Evolutionary conservation across 2,113 vertebrate genomes (phyloP).

Genomic region (Misgurnus anguillicaudatus): DNA sequence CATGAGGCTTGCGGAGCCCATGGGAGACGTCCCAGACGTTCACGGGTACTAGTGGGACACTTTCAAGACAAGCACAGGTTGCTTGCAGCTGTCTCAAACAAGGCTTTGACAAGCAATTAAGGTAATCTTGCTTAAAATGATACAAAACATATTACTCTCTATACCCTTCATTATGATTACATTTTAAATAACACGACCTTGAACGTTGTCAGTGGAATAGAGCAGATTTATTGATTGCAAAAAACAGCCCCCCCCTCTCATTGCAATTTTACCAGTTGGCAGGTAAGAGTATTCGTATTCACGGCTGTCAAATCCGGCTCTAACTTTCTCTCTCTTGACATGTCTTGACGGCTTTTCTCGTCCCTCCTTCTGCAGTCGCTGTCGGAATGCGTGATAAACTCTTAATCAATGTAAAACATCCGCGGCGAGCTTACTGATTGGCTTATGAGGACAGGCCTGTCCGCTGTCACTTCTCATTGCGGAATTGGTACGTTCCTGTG

Average conservation of each 20-base stretch:
- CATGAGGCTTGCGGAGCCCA: neutral
- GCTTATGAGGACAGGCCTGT: slow-evolving; percentile 59
- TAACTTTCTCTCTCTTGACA: slow-evolving; percentile 14
- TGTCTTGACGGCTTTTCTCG: slow-evolving; percentile 16
- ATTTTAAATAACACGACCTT: neutral
- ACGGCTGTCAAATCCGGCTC: slow-evolving; percentile 19
- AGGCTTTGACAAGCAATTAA: slow-evolving; percentile 23
- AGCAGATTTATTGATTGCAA: slow-evolving; percentile 7
- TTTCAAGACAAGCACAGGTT: neutral
- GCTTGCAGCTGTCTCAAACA: neutral
- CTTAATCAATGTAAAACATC: slow-evolving; percentile 66
- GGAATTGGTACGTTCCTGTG: slow-evolving; percentile 57
- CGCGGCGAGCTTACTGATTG: slow-evolving; percentile 64
- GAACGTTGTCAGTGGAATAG: neutral
- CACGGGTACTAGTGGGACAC: neutral
- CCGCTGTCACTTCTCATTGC: slow-evolving; percentile 69
- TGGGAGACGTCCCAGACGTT: neutral
- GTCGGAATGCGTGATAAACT: slow-evolving; percentile 20
- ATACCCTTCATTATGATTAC: neutral
- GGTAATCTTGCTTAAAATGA: neutral
- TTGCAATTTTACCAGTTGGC: slow-evolving; percentile 6
- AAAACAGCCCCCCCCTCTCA: neutral
- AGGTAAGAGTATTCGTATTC: slow-evolving; percentile 32
- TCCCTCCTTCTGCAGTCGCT: slow-evolving; percentile 11
- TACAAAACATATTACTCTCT: neutral